Base-by-base conservation (phyloP, 2,113 vertebrate species). In the Mionectes macconnelli region DNA sequence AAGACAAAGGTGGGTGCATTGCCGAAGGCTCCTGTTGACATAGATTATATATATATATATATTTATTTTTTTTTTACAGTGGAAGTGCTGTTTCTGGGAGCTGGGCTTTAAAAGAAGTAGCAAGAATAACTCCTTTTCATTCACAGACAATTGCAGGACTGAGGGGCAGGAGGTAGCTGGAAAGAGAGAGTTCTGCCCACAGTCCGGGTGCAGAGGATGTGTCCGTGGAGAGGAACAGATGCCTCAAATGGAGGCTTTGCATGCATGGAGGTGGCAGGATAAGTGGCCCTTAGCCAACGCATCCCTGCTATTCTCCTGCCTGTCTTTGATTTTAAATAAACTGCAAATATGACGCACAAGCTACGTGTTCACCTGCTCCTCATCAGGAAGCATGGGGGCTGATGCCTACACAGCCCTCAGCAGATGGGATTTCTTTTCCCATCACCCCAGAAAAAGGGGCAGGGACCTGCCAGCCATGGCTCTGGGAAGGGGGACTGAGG, bases 141-240 rank as follows among this genome's bases (percentile, higher is more conserved):
- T 95, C 83, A 69, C 45, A 63, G 55, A 50, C 92, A 96, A 93
- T 95, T 92, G 81, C 64, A 80, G 78, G 67, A 37, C 64, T 89
- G 13, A 37, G 64, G 84, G 57, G n/a, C 67, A 75, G 87, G 72
- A 91, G 78, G 30, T 74, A 94, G 68, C 55, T 90, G 69, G 94
- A 97, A 96, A 89, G 75, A 96, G 72, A 82, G 59, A 57, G 70
- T 44, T 94, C 86, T 95, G 79, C 55, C 88, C 69, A 68, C 94
- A 70, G 75, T n/a, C 89, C 3, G 1, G 77, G 69, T 94, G 72
- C 53, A 90, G 62, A 83, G 50, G 79, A 91, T 91, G 64, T 87
- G 84, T 84, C 85, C 80, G 75, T 64, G 55, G 74, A 73, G 91
- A 96, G 52, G 37, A 69, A 86, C 16, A 49, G 40, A 89, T 95